These are phyloP conservation scores for Lytechinus pictus DNA, from an alignment of 35 echinoderm and acorn worm species.

Conservation along the genomic window DNA sequence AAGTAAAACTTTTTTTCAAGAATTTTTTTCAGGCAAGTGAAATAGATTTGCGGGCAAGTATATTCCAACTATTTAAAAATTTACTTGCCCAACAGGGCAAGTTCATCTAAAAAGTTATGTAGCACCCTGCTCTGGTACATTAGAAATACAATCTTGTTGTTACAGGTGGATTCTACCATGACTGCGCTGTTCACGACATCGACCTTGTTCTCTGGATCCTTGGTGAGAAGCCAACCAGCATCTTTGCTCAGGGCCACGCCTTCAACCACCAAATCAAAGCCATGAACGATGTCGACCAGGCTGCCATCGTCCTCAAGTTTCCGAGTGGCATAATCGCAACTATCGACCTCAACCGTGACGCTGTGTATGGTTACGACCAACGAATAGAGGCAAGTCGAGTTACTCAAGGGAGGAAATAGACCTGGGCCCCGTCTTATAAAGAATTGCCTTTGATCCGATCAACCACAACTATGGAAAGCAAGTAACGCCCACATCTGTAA, in stretches of 20 bases:
- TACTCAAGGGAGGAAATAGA: background rate
- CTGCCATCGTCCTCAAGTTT: conserved; percentile 84
- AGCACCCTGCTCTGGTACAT: too few relatives aligned
- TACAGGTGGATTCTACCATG: conserved; percentile 88
- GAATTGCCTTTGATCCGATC: too few relatives aligned
- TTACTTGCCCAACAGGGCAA: too few relatives aligned
- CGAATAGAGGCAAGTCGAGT: conserved; percentile 70
- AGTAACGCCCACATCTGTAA: too few relatives aligned
- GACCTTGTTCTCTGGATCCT: conserved; percentile 83
- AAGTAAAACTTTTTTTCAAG: too few relatives aligned
- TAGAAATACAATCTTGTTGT: background rate
- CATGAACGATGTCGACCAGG: conserved; percentile 82
- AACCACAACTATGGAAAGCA: too few relatives aligned
- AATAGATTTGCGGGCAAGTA: too few relatives aligned
- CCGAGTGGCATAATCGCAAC: conserved; percentile 74
- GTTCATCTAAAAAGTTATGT: too few relatives aligned
- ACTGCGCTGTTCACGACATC: conserved; percentile 86
- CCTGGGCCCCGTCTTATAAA: too few relatives aligned
- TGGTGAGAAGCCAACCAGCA: conserved; percentile 65
- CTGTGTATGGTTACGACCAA: conserved; percentile 86
- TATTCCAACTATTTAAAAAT: too few relatives aligned
- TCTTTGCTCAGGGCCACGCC: conserved; percentile 77
- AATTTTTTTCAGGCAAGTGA: too few relatives aligned
- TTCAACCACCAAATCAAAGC: conserved; percentile 66
- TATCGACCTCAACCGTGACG: conserved; percentile 77